Evolutionary conservation across 1,140 invertebrate genomes (phyloP), one percentile per base, ranked within the genome.

Genomic region (Drosophila virilis): DNA sequence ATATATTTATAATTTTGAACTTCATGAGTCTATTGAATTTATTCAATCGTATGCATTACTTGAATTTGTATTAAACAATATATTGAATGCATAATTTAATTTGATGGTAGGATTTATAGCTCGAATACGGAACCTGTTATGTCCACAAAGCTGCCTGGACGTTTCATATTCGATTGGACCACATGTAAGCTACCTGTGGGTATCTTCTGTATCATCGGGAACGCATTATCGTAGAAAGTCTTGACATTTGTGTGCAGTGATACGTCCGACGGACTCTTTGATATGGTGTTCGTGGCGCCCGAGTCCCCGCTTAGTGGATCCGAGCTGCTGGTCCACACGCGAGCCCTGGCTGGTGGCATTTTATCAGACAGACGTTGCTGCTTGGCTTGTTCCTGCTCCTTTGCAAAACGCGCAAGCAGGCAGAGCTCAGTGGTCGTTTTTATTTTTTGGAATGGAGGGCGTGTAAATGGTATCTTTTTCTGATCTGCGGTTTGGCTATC

Each of bases 151-250:
- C 80, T 89, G 0, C 13, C 52, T 8, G 74, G 84, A 3, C 84
- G 84, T 3, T 77, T 62, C 17, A 88, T 68, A 51, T 89, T 78
- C 7, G 85, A 90, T 35, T 88, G 84, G 3, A 88, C 84, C 40
- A 89, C 84, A 15, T 61, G 46, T 9, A 89, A 33, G 37, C 50
- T 67, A 1, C 70, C 66, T 4, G 33, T 43, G 8, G 15, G 6
- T 15, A 60, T 61, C 65, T 72, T 74, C 1, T 51, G 17, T n/a
- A 46, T 33, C 80, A 84, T 72, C 6, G 1, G 8, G 0, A n/a
- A 8, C 17, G 67, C 84, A 1, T 51, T 13, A 0, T 54, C 62
- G 15, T 64, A 88, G 17, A 51, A 12, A 1, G 65, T 48, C 32
- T 43, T 45, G 0, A 78, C 13, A 3, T 78, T 62, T 0, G 72